phyloP scores from a whole-genome alignment of 2,797 vertebrate genomes.

The Trachops cirrhosus region DNA sequence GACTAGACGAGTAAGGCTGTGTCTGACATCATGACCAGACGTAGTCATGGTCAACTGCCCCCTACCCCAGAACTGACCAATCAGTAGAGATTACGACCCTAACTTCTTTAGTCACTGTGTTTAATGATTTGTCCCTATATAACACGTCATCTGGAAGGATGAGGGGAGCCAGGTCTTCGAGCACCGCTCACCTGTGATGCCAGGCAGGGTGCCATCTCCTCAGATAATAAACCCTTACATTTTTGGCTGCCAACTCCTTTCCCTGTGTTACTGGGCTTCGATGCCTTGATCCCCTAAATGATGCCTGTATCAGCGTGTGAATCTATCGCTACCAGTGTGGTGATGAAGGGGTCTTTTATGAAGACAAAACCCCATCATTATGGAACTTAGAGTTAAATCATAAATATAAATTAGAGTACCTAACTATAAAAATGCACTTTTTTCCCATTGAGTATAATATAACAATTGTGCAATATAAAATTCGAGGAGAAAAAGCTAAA shows the following conservation, averaged over 20 bases:
- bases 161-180: neutral
- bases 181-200: neutral
- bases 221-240: neutral
- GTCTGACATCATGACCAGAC: neutral
- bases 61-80: neutral
- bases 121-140: neutral
- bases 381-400: neutral
- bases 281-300: neutral
- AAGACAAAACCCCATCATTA: neutral
- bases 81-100: neutral
- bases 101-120: neutral
- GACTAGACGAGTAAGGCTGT: neutral
- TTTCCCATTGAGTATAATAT: neutral
- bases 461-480: neutral
- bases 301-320: neutral
- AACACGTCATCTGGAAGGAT: neutral
- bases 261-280: neutral
- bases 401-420: neutral
- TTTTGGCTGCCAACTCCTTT: neutral
- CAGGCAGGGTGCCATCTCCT: neutral
- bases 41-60: neutral
- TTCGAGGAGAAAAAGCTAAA: neutral
- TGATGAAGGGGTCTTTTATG: neutral
- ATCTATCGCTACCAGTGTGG: neutral
- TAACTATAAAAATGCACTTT: neutral